Evolutionary conservation across 2,113 vertebrate genomes (phyloP).

Genomic region (Vireo altiloquus): DNA sequence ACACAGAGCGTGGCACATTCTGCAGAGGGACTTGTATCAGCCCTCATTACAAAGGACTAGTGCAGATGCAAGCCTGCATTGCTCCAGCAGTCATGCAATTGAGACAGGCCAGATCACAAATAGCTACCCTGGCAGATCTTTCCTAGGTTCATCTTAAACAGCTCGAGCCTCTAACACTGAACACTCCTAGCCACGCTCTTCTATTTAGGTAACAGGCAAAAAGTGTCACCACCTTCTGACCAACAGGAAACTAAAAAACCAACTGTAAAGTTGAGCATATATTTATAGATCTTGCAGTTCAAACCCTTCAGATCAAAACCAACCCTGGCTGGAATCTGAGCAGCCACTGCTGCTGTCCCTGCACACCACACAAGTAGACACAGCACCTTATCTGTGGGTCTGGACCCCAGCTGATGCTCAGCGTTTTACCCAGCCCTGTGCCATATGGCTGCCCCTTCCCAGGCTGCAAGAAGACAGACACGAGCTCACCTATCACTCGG

Average conservation of each 20-base stretch:
- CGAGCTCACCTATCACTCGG: slow-evolving; percentile 85
- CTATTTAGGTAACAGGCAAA: background rate
- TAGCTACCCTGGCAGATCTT: background rate
- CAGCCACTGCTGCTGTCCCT: background rate
- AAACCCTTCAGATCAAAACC: background rate
- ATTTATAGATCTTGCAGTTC: background rate
- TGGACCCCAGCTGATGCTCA: background rate
- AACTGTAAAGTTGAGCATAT: background rate
- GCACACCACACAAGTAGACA: background rate
- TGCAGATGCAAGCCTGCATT: background rate
- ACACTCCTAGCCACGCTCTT: background rate
- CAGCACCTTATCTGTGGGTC: rapidly evolving
- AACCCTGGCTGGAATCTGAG: background rate
- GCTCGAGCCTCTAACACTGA: background rate
- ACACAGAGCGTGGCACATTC: background rate
- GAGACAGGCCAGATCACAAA: background rate
- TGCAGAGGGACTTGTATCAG: background rate
- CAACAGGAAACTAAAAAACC: background rate
- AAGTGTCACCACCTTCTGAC: background rate
- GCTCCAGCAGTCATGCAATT: background rate
- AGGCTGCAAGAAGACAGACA: background rate
- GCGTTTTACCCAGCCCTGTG: background rate
- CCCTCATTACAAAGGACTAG: background rate
- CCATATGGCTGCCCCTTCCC: background rate
- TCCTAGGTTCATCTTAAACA: background rate